Base-by-base conservation (phyloP, 1,140 invertebrate species). In the Lithobius niger region DNA sequence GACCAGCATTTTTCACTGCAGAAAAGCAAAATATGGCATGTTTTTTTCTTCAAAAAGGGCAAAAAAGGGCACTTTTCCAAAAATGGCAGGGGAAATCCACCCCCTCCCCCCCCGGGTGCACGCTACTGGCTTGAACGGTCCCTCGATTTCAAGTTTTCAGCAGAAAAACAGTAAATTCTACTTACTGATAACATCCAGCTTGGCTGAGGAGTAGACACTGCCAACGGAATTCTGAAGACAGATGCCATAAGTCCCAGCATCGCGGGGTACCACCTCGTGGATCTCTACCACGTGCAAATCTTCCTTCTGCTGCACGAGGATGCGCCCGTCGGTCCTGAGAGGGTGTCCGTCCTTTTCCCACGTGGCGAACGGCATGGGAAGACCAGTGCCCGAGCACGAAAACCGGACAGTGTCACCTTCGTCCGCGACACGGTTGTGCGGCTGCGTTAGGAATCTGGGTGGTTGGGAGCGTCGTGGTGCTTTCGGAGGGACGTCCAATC, bases 211-310 rank as follows among this genome's bases (percentile, higher is more conserved):
- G 62, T 88, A 83, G 1, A 85, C 81, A 57, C 82, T 76, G 0
- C 88, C 88, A 36, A 83, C 79, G 57, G 88, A 81, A 64, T 91
- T 91, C 64, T 88, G 86, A 6, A 89, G 66, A 0, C 79, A 82
- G 13, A 91, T 78, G 42, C 82, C 77, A 64, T 91, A 91, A 0
- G 88, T 68, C 0, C 86, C 88, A 0, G 85, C 83, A 66, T 91
- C 87, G 56, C 85, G 82, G 2, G 76, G 72, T 1, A 77, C 80
- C 0, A 89, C 83, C 56, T 89, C 79, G 1, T 78, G 70, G 31
- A 91, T 87, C 71, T 87, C 81, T 25, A 96, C 71, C 28, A 82
- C 79, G 36, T 82, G 73, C 52, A 79, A 62, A 72, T 89, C 86
- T 55, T 88, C 83, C 36, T 79, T 77, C 65, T 89, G 86, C 43